These are phyloP conservation scores for Sepioteuthis lessoniana DNA, from an alignment of 2,888 invertebrate genomes.

Conservation along the genomic window DNA sequence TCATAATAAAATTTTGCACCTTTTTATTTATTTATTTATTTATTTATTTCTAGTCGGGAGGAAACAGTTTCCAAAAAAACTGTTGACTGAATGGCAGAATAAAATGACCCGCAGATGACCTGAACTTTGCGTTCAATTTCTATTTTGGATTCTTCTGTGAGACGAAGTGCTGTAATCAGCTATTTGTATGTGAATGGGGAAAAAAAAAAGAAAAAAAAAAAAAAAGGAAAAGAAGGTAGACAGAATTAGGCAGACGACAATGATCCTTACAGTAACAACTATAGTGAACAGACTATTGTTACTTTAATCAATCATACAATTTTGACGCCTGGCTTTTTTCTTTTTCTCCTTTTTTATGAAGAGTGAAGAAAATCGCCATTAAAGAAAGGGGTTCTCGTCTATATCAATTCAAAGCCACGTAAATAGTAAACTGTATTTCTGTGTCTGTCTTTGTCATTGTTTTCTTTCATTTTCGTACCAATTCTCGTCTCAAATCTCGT, in stretches of 20 bases:
- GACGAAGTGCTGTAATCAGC: not conserved
- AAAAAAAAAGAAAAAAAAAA: not conserved
- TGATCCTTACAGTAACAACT: not conserved
- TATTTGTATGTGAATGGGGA: not conserved
- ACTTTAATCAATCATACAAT: not conserved
- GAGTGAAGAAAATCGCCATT: not conserved
- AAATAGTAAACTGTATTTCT: constrained; percentile 15
- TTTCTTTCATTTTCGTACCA: not conserved
- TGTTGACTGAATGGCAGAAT: not conserved
- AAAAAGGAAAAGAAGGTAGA: not conserved
- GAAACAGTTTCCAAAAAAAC: not conserved
- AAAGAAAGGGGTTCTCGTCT: not conserved
- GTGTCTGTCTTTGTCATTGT: not conserved
- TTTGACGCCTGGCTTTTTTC: not conserved
- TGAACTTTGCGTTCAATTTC: not conserved
- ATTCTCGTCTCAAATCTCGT: not conserved
- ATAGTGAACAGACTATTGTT: not conserved
- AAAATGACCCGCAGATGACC: not conserved
- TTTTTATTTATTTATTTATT: not conserved
- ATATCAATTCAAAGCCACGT: too few species aligned
- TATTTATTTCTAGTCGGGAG: not conserved
- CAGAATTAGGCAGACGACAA: not conserved
- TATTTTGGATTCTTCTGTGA: not conserved
- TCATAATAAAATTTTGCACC: not conserved
- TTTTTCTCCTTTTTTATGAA: not conserved